These are phyloP conservation scores for Azorinus chamasolen DNA, from an alignment of 2,888 invertebrate species.

Conservation along the genomic window DNA sequence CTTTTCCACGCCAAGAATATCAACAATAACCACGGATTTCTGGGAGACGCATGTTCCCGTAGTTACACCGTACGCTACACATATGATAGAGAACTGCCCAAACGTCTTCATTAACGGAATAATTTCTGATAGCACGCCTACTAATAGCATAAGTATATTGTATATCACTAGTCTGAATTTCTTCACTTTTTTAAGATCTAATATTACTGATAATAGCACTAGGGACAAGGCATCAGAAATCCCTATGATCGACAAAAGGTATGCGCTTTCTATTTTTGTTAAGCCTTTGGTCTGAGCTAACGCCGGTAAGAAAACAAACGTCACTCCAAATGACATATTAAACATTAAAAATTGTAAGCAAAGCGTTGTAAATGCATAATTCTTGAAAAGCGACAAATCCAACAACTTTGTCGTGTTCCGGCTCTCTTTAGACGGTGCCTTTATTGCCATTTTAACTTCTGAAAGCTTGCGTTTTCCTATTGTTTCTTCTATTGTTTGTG, in stretches of 20 bases:
- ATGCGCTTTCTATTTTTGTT: slow-evolving; percentile 62
- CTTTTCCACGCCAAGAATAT: slow-evolving; percentile 75
- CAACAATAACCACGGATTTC: slow-evolving; percentile 77
- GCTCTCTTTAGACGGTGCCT: too few species aligned
- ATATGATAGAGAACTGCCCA: slow-evolving; percentile 51
- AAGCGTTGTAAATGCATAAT: slow-evolving; percentile 55
- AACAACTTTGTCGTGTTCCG: slow-evolving; percentile 39
- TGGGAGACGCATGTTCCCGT: slow-evolving; percentile 76
- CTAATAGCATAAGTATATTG: slow-evolving; percentile 66
- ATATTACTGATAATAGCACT: slow-evolving; percentile 62
- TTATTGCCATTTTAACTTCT: background rate
- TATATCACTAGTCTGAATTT: slow-evolving; percentile 67
- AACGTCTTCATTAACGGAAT: slow-evolving; percentile 63
- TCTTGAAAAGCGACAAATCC: slow-evolving; percentile 56
- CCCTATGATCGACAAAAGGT: slow-evolving; percentile 71
- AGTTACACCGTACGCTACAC: slow-evolving; percentile 70
- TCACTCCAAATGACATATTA: slow-evolving; percentile 56
- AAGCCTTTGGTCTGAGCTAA: slow-evolving; percentile 64
- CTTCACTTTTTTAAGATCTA: slow-evolving; percentile 66
- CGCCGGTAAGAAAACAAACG: slow-evolving; percentile 75
- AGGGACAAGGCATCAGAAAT: slow-evolving; percentile 66
- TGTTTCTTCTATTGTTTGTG: too few species aligned
- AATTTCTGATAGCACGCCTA: slow-evolving; percentile 60
- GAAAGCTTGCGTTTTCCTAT: too few species aligned
- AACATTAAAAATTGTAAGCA: slow-evolving; percentile 61